phyloP scores from a whole-genome alignment of 2,888 invertebrate species.

The Syritta pipiens region DNA sequence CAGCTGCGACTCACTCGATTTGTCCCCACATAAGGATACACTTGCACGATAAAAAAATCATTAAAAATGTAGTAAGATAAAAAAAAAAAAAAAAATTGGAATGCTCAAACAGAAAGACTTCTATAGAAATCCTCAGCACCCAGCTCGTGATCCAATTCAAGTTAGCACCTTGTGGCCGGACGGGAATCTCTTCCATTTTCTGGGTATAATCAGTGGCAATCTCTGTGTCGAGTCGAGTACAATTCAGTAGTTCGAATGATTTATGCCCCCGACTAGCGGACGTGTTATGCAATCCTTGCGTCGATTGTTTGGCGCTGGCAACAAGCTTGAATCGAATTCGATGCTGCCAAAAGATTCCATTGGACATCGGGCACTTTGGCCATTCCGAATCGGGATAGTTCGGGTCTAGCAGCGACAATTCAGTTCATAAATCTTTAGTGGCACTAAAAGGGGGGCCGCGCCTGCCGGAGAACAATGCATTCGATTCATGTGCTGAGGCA shows the following conservation, averaged over 20 bases:
- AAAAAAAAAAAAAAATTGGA: not conserved
- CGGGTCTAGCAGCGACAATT: conserved; percentile 19
- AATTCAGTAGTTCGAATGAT: conserved; percentile 51
- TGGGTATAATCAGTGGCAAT: conserved; percentile 44
- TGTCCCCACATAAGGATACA: not conserved
- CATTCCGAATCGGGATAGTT: conserved; percentile 22
- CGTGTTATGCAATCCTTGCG: conserved; percentile 45
- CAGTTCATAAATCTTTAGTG: conserved; percentile 20
- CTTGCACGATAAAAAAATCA: not conserved
- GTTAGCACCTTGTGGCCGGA: conserved; percentile 22
- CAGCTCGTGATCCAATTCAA: conserved; percentile 45
- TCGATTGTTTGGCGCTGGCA: not conserved
- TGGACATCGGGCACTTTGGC: conserved; percentile 12
- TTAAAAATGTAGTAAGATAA: not conserved
- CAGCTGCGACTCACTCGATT: not conserved
- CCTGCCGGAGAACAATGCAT: conserved; percentile 55
- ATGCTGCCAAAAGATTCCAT: conserved; percentile 15
- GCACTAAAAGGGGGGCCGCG: too few species aligned
- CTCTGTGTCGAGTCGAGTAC: conserved; percentile 31
- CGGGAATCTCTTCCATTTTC: conserved; percentile 20
- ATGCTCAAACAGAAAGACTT: conserved; percentile 42
- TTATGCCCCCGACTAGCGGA: conserved; percentile 42
- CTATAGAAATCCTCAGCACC: conserved; percentile 11
- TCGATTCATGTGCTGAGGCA: conserved; percentile 28
- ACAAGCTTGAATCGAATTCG: conserved; percentile 28